These are phyloP conservation scores for Podotricha telesiphe DNA, from an alignment of 2,888 invertebrate genomes.

Conservation along the genomic window DNA sequence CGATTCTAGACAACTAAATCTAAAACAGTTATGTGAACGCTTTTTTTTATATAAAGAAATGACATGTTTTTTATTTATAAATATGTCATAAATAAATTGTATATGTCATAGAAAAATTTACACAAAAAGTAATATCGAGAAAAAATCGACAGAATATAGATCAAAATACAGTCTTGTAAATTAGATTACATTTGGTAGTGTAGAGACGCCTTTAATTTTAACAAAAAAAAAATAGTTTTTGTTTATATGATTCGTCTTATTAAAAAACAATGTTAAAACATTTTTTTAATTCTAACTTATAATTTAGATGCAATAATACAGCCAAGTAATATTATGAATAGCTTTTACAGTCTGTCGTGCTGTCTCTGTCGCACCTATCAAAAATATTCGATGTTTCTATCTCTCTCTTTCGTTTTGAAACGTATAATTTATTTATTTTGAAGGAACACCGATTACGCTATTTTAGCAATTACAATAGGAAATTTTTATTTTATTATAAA, in stretches of 20 bases:
- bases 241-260: no score
- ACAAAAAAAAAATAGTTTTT: no score
- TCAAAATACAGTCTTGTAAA: background rate
- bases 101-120: background rate
- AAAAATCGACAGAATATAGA: background rate
- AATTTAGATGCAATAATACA: slow-evolving; percentile 24
- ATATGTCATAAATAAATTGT: no score
- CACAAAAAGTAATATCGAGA: background rate
- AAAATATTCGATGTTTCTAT: slow-evolving; percentile 23
- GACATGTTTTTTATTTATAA: no score
- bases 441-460: slow-evolving; percentile 2
- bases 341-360: slow-evolving; percentile 21
- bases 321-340: slow-evolving; percentile 21
- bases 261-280: background rate
- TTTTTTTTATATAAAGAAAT: background rate
- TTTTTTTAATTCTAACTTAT: background rate
- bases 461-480: background rate
- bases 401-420: slow-evolving; percentile 1
- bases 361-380: slow-evolving; percentile 24
- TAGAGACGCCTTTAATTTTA: background rate
- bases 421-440: background rate
- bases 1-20: slow-evolving; percentile 3
- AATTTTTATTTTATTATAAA: background rate
- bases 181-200: background rate
- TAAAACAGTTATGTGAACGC: background rate